phyloP scores from a whole-genome alignment of 2,113 vertebrate species.

The Galemys pyrenaicus region DNA sequence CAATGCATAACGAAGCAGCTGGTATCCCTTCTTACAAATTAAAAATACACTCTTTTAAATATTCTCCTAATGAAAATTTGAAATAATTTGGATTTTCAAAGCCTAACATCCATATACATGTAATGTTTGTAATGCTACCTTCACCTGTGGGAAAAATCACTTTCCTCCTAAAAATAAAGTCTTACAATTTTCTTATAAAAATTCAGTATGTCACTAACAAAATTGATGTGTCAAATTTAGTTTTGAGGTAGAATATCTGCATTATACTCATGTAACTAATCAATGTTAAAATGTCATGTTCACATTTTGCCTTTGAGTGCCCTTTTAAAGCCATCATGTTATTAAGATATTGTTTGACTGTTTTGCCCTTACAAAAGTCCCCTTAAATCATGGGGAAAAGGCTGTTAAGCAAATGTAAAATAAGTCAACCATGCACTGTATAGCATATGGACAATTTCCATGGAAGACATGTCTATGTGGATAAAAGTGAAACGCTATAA shows the following conservation, averaged over 20 bases:
- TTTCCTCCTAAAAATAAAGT: constrained; percentile 36
- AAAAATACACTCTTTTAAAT: constrained; percentile 54
- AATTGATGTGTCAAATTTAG: constrained; percentile 37
- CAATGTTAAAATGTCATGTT: constrained; percentile 67
- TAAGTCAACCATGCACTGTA: constrained; percentile 65
- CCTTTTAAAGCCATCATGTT: constrained; percentile 59
- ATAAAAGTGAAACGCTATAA: constrained; percentile 74
- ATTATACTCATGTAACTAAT: constrained; percentile 58
- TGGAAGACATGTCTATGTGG: constrained; percentile 70
- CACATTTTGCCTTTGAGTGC: constrained; percentile 48
- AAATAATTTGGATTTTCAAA: constrained; percentile 29
- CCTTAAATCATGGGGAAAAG: constrained; percentile 72
- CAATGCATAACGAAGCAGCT: constrained; percentile 71
- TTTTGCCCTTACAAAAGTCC: constrained; percentile 61
- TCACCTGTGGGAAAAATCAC: background rate
- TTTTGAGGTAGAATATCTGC: background rate
- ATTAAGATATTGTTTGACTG: constrained; percentile 68
- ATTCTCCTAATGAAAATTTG: constrained; percentile 14
- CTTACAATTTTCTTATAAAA: background rate
- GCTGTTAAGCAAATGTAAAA: constrained; percentile 79
- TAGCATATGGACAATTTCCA: constrained; percentile 69
- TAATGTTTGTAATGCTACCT: background rate
- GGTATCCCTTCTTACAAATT: constrained; percentile 69
- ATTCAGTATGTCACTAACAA: background rate
- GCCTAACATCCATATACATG: background rate